A percentile compares a stretch with the other conserved stretches of the same genome.
These are phyloP conservation scores for Gastrophysa polygoni DNA, from an alignment of 2,888 invertebrate genomes.

Conservation along the genomic window DNA sequence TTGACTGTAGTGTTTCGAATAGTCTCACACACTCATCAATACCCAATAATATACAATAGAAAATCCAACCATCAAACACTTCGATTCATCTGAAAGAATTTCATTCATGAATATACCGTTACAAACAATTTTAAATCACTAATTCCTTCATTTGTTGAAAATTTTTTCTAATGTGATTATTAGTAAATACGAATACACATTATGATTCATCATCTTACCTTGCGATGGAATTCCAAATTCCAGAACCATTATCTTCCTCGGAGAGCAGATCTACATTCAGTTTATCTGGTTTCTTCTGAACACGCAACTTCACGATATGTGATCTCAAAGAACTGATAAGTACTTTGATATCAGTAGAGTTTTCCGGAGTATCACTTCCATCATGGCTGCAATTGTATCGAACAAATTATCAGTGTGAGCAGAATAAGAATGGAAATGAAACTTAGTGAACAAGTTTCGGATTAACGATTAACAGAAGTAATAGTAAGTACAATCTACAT, in stretches of 20 bases:
- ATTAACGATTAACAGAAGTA: too few relatives aligned
- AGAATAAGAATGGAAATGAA: not conserved
- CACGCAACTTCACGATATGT: constrained; percentile 89
- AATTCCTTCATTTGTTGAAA: too few relatives aligned
- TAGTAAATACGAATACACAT: not conserved
- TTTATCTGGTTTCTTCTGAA: constrained; percentile 90
- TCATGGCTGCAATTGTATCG: constrained; percentile 66
- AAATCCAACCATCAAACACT: too few relatives aligned
- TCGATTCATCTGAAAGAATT: too few relatives aligned
- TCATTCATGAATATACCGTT: too few relatives aligned
- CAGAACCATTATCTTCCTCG: constrained; percentile 79
- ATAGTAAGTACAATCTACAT: too few relatives aligned
- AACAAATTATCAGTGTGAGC: not conserved
- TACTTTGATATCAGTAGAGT: constrained; percentile 76
- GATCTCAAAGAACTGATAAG: constrained; percentile 84
- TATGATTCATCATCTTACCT: constrained; percentile 63
- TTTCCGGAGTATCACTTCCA: constrained; percentile 74
- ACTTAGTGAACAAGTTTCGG: too few relatives aligned
- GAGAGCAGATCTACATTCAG: constrained; percentile 83
- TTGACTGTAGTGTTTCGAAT: too few relatives aligned
- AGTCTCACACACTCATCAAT: too few relatives aligned
- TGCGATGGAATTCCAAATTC: constrained; percentile 95
- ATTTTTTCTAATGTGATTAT: not conserved
- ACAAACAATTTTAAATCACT: too few relatives aligned
- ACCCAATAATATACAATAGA: too few relatives aligned